Evolutionary conservation across 2,888 invertebrate genomes (phyloP), one percentile per base, ranked within the genome.

Genomic region (Toxonevra muliebris): DNA sequence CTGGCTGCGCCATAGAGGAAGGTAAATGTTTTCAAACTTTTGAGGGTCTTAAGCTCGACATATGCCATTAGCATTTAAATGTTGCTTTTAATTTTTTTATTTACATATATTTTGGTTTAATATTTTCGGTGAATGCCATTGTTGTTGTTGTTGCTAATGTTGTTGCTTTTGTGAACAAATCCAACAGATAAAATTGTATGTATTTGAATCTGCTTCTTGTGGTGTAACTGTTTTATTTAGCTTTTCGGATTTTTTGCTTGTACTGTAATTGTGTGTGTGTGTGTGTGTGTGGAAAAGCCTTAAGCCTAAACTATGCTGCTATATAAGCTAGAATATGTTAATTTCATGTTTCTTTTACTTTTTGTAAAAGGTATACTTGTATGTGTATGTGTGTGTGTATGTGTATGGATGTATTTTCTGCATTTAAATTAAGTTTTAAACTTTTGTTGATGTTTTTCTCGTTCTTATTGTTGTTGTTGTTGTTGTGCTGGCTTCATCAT

Each of bases 391-490:
- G 19, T 58, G 17, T 54, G 11, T 54, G 17, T 54, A 15, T 54
- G 7, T 42, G 4, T 43, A 15, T 15, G 15, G 67, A 62, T 20
- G 30, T 50, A 40, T 69, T 68, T 66, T 65, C 63, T 68, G 68
- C 68, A 74, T 74, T 74, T 72, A 74, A 74, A 74, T 74, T 73
- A 72, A 72, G 74, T 69, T 74, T 71, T 73, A 65, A 72, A 69
- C 67, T 65, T 65, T 65, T 53, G 50, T 41, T 65, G 60, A 58
- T 53, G 19, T 53, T 53, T 19, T 53, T 4, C 17, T 12, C 53
- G 12, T 53, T 53, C 8, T 48, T 48, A 15, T 15, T 2, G 48
- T 12, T 15, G 48, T 48, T 48, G 48, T 15, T 30, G 30, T 30
- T 30, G 30, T 30, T 15, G 48, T 48, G 48, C 13, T 43, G 45